Base-by-base conservation (phyloP, 2,113 vertebrate species). In the Plestiodon gilberti region DNA sequence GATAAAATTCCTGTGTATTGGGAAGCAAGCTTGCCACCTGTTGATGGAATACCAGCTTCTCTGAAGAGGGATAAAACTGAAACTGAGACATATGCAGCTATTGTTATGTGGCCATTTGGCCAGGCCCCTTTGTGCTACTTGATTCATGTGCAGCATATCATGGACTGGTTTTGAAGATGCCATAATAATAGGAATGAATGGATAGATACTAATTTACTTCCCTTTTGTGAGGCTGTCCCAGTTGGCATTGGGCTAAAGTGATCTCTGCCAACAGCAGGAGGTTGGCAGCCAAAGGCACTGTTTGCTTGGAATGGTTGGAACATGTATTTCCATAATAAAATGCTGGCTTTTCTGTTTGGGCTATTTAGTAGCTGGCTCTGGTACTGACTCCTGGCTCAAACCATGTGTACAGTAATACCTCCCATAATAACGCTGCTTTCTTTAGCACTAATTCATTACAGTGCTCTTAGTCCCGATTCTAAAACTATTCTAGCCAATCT, bases 301-400 rank as follows among this genome's bases (percentile, higher is more conserved):
- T 80, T 71, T 14, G 38, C 25, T n/a, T 62, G 35, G 55, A 35
- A 62, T 48, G 43, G 38, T 7, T 71, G 38, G 55, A 73, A 43
- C 77, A 80, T n/a, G 70, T 80, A 25, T 86, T 86, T 86, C 52
- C 62, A 61, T 59, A 43, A 86, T 57, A 73, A 79, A 79, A 65
- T 64, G 38, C 57, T 73, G 18, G 25, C 35, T 79, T 78, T 67
- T 59, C 23, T 38, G 79, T 61, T 38, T n/a, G 35, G 38, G 67
- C n/a, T 80, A 43, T 28, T 61, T 73, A 80, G 28, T 62, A 23
- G 55, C 30, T 80, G 55, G 28, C 18, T 70, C 52, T 79, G 13
- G 55, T n/a, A 48, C n/a, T n/a, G 28, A 57, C 78, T 55, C 38
- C 35, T 57, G 52, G 65, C 43, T 48, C 77, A 61, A 43, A 25